Evolutionary conservation across 53 echinoderm and acorn worm genomes (phyloP), one percentile per base, ranked within the genome.

Genomic region (Arbacia lixula): DNA sequence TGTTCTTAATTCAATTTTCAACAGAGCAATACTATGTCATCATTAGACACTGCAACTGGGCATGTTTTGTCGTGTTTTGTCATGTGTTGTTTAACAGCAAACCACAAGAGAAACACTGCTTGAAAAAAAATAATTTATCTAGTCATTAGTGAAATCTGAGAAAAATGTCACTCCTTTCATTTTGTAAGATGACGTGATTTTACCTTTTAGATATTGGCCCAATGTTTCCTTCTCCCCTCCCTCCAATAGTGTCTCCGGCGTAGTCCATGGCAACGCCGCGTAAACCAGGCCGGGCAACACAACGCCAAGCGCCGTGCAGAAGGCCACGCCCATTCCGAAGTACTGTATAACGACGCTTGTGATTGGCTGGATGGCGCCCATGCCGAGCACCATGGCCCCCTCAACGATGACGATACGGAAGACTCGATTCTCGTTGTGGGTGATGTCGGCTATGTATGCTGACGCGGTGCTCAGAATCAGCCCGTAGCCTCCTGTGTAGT

Each of bases 301-400:
- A 43, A 63, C 50, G 46, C 82, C 82, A 19, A 81, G 21, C 5
- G 82, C 39, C 9, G 51, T 42, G 16, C 43, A 39, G 82, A 81
- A 81, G 11, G 82, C 82, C 50, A 63, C 82, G 64, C 82, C 82
- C 51, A 81, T 81, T 11, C 64, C 82, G n/a, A 43, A 61, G 49
- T 64, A 63, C 6, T 64, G n/a, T 61, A 81, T 81, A 21, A 81
- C 28, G 12, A 34, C 3, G 26, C 82, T 64, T 22, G 62, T 63
- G 62, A 81, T 81, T 63, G 64, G 82, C 16, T 81, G 82, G 31
- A 81, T 81, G 11, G 63, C 2, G 2, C 82, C 82, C 6, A 26
- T 9, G 50, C 82, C 82, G 5, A 81, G 64, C 40, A 81, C 64
- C 28, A 81, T 29, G 37, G 52, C 49, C 32, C 43, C 35, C 64